Evolutionary conservation across 2,113 vertebrate species (phyloP).

Genomic region (Macroglossus sobrinus): DNA sequence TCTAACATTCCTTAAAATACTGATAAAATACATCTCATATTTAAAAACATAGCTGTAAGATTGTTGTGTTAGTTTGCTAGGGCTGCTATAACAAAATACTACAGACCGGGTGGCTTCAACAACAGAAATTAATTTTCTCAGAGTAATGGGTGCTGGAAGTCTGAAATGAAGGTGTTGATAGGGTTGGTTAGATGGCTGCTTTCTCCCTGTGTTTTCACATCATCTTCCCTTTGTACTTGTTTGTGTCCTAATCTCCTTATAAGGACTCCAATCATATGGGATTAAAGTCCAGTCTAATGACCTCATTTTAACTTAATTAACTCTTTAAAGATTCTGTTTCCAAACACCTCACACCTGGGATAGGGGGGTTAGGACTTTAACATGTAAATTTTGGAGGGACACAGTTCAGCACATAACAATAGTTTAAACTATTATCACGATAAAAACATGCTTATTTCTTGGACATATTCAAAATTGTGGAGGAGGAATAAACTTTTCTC

Average conservation of each 20-base stretch:
- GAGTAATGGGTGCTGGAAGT: neutral
- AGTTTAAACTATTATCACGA: neutral
- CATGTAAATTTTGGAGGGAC: neutral
- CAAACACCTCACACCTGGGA: neutral
- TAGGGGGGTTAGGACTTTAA: neutral
- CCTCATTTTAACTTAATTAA: neutral
- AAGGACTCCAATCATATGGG: neutral
- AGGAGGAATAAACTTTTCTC: too few relatives aligned
- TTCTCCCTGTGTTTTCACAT: neutral
- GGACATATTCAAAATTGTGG: neutral
- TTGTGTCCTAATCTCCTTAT: neutral
- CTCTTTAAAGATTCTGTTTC: neutral
- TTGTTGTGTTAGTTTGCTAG: neutral
- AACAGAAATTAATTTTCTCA: neutral
- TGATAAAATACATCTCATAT: neutral
- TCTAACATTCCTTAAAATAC: neutral
- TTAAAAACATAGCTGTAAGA: neutral
- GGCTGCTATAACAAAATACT: neutral
- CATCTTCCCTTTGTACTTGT: neutral
- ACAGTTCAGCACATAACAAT: neutral
- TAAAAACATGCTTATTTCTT: neutral
- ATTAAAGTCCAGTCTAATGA: neutral
- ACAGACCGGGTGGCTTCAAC: neutral
- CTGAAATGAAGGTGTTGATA: neutral
- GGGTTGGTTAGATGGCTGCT: neutral